Evolutionary conservation across 2,113 vertebrate genomes (phyloP).

Genomic region (Podarcis muralis): DNA sequence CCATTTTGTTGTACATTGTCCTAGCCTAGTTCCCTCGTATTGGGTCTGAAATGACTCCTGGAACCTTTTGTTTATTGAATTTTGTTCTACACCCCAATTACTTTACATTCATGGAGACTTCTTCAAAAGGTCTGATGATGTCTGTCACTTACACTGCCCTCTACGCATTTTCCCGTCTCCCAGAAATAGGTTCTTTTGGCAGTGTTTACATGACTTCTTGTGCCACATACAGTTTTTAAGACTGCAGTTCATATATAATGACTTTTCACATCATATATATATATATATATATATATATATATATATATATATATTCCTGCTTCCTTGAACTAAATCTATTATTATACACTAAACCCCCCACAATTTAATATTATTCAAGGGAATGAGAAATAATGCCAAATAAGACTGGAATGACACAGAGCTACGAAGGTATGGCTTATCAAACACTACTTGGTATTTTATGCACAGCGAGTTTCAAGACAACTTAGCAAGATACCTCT

Average conservation of each 20-base stretch:
- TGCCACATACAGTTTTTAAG: not conserved
- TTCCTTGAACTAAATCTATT: not conserved
- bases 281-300: no score
- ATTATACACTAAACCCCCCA: not conserved
- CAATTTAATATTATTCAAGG: not conserved
- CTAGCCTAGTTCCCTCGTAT: not conserved
- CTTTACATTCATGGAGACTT: not conserved
- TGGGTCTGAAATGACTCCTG: not conserved
- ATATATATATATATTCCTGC: not conserved
- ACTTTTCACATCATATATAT: not conserved
- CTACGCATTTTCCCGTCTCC: not conserved
- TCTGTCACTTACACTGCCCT: not conserved
- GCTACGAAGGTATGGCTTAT: not conserved
- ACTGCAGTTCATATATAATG: not conserved
- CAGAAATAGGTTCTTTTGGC: not conserved
- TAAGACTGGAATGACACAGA: not conserved
- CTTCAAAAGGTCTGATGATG: not conserved
- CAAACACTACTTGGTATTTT: slow-evolving; percentile 18
- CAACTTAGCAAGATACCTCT: slow-evolving; percentile 74
- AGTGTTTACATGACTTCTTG: not conserved
- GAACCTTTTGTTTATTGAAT: not conserved
- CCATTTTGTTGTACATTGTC: not conserved
- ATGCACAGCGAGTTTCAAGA: slow-evolving; percentile 48
- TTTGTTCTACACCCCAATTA: no score
- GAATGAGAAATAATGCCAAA: not conserved